Evolutionary conservation across 2,113 vertebrate species (phyloP).

Genomic region (Erythrocercus mccallii): DNA sequence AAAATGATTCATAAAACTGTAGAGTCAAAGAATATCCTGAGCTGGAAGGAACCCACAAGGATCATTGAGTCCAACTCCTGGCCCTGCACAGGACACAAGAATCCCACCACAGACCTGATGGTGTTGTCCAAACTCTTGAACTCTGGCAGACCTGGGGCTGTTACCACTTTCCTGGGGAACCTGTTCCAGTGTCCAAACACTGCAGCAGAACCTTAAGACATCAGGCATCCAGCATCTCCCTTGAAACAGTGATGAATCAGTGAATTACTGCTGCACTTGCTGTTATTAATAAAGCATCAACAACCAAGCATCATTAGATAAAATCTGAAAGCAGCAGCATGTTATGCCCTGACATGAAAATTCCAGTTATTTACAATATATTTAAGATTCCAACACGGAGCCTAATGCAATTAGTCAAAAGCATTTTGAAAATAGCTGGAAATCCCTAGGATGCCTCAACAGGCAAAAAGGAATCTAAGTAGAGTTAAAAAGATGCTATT

Average conservation of each 20-base stretch:
- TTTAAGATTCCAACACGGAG: not conserved
- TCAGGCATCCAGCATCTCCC: not conserved
- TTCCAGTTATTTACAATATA: not conserved
- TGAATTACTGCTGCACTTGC: not conserved
- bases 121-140: not conserved
- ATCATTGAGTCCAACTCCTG: not conserved
- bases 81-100: not conserved
- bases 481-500: not conserved
- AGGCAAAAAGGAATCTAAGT: not conserved
- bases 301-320: not conserved
- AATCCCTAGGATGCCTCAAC: not conserved
- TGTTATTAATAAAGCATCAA: not conserved
- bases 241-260: not conserved
- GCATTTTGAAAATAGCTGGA: not conserved
- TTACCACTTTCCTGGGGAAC: not conserved
- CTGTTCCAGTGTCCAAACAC: not conserved
- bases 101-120: no score
- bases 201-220: not conserved
- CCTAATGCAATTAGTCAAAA: slow-evolving; percentile 41
- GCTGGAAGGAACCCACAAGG: not conserved
- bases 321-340: not conserved
- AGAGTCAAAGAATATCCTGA: not conserved
- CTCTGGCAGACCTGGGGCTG: not conserved
- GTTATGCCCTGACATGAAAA: not conserved
- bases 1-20: not conserved